phyloP scores from a whole-genome alignment of 2,888 invertebrate genomes.

The Spilosoma lubricipeda region DNA sequence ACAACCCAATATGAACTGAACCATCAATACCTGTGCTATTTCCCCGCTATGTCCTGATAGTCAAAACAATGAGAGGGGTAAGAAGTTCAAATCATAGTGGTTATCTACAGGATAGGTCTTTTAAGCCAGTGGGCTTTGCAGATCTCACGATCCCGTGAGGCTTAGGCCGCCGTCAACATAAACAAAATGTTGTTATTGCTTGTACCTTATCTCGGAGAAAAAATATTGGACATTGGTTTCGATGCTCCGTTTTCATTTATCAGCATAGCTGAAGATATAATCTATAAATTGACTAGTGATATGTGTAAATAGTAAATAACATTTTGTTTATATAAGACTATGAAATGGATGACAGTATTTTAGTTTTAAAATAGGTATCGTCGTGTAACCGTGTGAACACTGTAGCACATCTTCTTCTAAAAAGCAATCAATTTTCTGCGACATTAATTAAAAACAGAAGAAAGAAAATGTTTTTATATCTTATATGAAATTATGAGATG shows the following conservation, averaged over 20 bases:
- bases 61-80: background rate
- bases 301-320: background rate
- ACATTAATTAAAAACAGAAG: too few relatives aligned
- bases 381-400: too few relatives aligned
- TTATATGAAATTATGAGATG: too few relatives aligned
- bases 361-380: background rate
- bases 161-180: constrained; percentile 77
- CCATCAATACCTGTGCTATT: constrained; percentile 14
- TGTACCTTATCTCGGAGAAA: constrained; percentile 77
- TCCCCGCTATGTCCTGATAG: constrained; percentile 6
- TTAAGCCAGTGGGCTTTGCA: constrained; percentile 46
- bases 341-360: background rate
- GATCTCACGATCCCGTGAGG: constrained; percentile 62
- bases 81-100: constrained; percentile 54
- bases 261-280: constrained; percentile 46
- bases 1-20: constrained; percentile 40
- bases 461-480: too few relatives aligned
- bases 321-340: background rate
- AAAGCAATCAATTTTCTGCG: too few relatives aligned
- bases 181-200: constrained; percentile 81
- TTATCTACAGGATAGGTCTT: constrained; percentile 61
- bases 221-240: constrained; percentile 68
- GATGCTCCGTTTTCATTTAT: constrained; percentile 61
- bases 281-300: background rate
- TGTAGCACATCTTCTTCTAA: too few relatives aligned